Percentiles rank a stretch among this genome's conserved stretches.
Conservation (phyloP, 2,888 invertebrate species). For the Drosophila hamatofila region DNA sequence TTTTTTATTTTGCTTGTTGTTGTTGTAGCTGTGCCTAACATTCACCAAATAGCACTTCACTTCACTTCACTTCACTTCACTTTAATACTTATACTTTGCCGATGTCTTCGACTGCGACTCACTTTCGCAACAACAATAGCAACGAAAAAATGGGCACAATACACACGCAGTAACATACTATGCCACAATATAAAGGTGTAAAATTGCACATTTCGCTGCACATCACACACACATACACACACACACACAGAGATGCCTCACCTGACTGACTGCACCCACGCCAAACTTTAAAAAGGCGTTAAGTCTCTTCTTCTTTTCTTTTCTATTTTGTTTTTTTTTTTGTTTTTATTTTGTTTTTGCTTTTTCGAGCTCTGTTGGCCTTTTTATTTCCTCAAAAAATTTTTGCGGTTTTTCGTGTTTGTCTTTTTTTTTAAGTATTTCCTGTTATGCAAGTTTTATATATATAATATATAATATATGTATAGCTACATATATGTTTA, state of each 20-base stretch:
- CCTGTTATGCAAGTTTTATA: conserved; percentile 55
- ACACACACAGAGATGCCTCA: conserved; percentile 42
- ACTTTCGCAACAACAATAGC: conserved; percentile 67
- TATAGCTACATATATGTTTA: not conserved
- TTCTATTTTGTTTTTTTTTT: not conserved
- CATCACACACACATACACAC: conserved; percentile 35
- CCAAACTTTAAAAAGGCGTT: conserved; percentile 23
- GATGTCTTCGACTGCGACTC: conserved; percentile 38
- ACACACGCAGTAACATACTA: conserved; percentile 59
- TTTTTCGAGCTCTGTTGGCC: conserved; percentile 41
- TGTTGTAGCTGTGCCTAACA: conserved; percentile 50
- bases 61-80: conserved; percentile 23
- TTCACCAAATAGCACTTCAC: conserved; percentile 67
- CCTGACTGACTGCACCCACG: conserved; percentile 66
- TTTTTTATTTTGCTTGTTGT: conserved; percentile 23
- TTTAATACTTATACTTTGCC: conserved; percentile 11
- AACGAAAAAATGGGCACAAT: conserved; percentile 59
- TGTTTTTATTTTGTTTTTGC: conserved; percentile 2
- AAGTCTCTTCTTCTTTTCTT: conserved; percentile 27
- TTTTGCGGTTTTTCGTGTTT: conserved; percentile 28
- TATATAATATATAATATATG: not conserved
- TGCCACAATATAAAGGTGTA: conserved; percentile 63
- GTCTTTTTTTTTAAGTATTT: conserved; percentile 36
- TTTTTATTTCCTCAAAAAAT: conserved; percentile 62
- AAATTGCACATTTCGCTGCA: conserved; percentile 77